phyloP scores from a whole-genome alignment of 2,113 vertebrate species.

The Morone saxatilis region DNA sequence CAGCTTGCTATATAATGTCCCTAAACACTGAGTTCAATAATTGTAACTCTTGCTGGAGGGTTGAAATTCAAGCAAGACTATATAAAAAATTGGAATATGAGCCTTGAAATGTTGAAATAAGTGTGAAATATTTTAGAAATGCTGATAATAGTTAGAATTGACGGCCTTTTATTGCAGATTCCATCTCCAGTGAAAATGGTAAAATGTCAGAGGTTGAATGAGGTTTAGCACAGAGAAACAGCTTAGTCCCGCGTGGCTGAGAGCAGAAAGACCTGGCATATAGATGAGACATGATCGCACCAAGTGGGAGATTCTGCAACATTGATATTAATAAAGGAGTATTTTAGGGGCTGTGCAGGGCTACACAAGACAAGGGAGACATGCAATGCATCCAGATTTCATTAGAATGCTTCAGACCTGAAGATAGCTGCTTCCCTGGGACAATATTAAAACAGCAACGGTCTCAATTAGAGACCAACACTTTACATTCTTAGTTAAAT shows the following conservation, averaged over 20 bases:
- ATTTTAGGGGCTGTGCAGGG: slow-evolving; percentile 36
- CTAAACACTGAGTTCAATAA: too few relatives aligned
- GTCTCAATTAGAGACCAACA: slow-evolving; percentile 13
- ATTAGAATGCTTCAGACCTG: slow-evolving; percentile 26
- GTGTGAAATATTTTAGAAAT: slow-evolving; percentile 23
- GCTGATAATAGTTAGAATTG: not conserved
- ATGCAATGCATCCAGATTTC: slow-evolving; percentile 55
- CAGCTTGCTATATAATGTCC: too few relatives aligned
- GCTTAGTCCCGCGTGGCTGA: slow-evolving; percentile 43
- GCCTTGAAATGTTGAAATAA: slow-evolving; percentile 18
- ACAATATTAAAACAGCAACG: slow-evolving; percentile 13
- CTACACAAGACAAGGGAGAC: slow-evolving; percentile 32
- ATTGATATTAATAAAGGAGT: slow-evolving; percentile 68
- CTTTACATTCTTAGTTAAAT: not conserved
- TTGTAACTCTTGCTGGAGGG: too few relatives aligned
- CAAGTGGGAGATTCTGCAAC: slow-evolving; percentile 37
- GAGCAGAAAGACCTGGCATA: slow-evolving; percentile 48
- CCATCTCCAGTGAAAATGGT: slow-evolving; percentile 47
- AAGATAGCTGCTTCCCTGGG: slow-evolving; percentile 35
- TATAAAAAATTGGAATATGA: not conserved
- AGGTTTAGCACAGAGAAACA: slow-evolving; percentile 59
- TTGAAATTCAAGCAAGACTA: not conserved
- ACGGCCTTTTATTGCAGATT: slow-evolving; percentile 26
- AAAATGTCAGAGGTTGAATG: slow-evolving; percentile 62
- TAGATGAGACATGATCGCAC: slow-evolving; percentile 51